These are phyloP conservation scores for Scrobipalpa costella DNA, from an alignment of 2,888 invertebrate genomes.

Conservation along the genomic window DNA sequence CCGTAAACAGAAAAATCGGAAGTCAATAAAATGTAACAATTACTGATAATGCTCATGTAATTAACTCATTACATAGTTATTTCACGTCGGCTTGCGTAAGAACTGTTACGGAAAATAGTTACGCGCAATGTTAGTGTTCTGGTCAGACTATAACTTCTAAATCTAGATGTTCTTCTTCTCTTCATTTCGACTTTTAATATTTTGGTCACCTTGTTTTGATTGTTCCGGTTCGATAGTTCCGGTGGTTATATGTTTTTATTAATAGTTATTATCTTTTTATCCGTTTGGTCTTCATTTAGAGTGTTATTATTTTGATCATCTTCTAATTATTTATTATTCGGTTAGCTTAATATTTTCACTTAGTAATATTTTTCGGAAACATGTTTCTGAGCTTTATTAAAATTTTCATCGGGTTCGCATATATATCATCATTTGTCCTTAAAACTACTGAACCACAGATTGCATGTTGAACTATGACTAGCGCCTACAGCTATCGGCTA, in stretches of 20 bases:
- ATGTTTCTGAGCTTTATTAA: no score
- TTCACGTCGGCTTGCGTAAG: not conserved
- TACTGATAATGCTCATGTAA: constrained; percentile 4
- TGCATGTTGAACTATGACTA: no score
- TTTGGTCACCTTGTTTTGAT: not conserved
- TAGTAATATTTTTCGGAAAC: no score
- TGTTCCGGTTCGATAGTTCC: not conserved
- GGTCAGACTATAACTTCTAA: not conserved
- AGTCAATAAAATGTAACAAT: not conserved
- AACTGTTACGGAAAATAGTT: not conserved
- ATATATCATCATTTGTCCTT: no score
- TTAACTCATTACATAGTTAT: constrained; percentile 13
- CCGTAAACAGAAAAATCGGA: not conserved
- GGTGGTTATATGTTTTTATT: not conserved
- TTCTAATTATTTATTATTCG: no score
- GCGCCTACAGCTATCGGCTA: not conserved
- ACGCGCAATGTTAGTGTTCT: not conserved
- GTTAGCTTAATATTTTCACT: no score
- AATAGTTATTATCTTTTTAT: no score
- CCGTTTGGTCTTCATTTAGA: no score
- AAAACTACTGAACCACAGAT: no score
- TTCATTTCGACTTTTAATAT: not conserved
- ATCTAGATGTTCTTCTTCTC: not conserved
- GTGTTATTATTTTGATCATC: no score
- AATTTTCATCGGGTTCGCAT: no score